These are phyloP conservation scores for Cosmopolites sordidus DNA, from an alignment of 2,888 invertebrate genomes.

Conservation along the genomic window DNA sequence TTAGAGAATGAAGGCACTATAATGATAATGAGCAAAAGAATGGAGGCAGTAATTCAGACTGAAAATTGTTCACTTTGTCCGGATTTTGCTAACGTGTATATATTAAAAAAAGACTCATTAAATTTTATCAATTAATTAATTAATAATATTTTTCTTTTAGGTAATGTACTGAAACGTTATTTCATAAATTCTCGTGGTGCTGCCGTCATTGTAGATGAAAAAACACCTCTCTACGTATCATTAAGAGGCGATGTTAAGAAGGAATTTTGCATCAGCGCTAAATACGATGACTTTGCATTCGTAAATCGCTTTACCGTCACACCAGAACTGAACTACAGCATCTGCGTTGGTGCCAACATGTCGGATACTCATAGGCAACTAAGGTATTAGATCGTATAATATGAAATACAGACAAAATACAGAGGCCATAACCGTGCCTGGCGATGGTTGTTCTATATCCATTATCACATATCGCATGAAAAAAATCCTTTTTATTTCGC, in stretches of 20 bases:
- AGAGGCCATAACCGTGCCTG: no score
- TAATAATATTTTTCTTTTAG: no score
- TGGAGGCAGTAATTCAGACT: no score
- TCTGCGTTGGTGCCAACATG: constrained; percentile 79
- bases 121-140: no score
- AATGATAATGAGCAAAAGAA: no score
- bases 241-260: constrained; percentile 59
- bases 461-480: no score
- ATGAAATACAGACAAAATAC: not conserved
- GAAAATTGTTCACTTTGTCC: no score
- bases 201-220: constrained; percentile 71
- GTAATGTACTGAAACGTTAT: constrained; percentile 77
- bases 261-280: constrained; percentile 73
- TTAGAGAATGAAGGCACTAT: no score
- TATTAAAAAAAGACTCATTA: no score
- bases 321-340: constrained; percentile 76
- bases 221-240: constrained; percentile 74
- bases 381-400: constrained; percentile 17
- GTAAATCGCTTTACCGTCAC: constrained; percentile 64
- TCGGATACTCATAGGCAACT: constrained; percentile 71
- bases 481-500: no score
- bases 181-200: constrained; percentile 84
- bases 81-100: no score
- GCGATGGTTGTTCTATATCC: no score
- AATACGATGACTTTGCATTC: constrained; percentile 75